These are phyloP conservation scores for Fissipunctia ypsillon DNA, from an alignment of 2,888 invertebrate species.

Conservation along the genomic window DNA sequence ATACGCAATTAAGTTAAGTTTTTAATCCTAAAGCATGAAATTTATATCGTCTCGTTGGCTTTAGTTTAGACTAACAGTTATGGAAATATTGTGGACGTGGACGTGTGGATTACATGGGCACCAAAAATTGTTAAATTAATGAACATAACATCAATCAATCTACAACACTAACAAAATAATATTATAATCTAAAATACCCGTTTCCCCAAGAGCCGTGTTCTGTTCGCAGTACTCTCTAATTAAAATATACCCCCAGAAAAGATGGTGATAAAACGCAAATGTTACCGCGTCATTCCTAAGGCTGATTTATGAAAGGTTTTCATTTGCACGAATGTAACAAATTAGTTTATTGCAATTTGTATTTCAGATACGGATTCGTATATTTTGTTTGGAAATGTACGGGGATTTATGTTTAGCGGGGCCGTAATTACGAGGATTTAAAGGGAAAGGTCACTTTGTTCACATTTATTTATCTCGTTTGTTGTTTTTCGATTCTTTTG, in stretches of 20 bases:
- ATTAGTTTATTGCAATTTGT: constrained; percentile 79
- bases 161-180: not conserved
- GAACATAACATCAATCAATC: not conserved
- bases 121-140: not conserved
- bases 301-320: constrained; percentile 77
- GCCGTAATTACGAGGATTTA: constrained; percentile 16
- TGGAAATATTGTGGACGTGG: no score
- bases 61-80: no score
- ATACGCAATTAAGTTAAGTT: no score
- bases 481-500: no score
- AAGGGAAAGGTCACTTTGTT: not conserved
- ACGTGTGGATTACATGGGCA: no score
- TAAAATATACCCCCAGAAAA: constrained; percentile 75
- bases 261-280: constrained; percentile 81
- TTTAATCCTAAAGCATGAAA: no score
- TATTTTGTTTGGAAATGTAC: constrained; percentile 65
- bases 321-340: constrained; percentile 75
- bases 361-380: constrained; percentile 65
- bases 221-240: constrained; percentile 64
- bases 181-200: not conserved
- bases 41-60: no score
- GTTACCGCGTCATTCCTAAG: constrained; percentile 78
- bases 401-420: constrained; percentile 7
- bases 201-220: not conserved
- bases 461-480: no score